Percentiles rank a stretch among this genome's conserved stretches.
Evolutionary conservation across 1,140 invertebrate genomes (phyloP).

Genomic region (Rhyacophila brunnea): DNA sequence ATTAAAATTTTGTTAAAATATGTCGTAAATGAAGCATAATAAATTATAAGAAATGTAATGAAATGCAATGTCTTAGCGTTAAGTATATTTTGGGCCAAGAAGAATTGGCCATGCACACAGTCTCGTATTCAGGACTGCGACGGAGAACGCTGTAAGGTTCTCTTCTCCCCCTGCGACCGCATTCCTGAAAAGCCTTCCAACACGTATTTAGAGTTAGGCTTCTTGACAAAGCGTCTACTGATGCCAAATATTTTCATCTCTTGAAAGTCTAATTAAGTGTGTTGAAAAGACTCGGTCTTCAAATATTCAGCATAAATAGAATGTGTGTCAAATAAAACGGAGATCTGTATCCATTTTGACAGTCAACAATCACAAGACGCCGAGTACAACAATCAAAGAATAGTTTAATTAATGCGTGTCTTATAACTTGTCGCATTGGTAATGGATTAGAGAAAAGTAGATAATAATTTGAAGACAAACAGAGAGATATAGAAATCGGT

Average conservation of each 20-base stretch:
- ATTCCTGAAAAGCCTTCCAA: constrained; percentile 34
- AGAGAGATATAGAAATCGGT: not conserved
- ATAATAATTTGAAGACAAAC: no score
- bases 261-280: not conserved
- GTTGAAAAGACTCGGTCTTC: not conserved
- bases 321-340: constrained; percentile 14
- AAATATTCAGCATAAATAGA: constrained; percentile 17
- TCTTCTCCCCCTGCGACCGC: constrained; percentile 31
- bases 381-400: constrained; percentile 31
- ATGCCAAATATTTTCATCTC: constrained; percentile 7
- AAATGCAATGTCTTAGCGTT: constrained; percentile 16
- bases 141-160: constrained; percentile 35
- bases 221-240: constrained; percentile 20
- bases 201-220: constrained; percentile 27
- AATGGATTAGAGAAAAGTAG: no score
- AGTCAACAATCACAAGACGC: constrained; percentile 33
- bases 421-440: constrained; percentile 6
- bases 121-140: constrained; percentile 55
- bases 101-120: constrained; percentile 50
- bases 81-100: constrained; percentile 33
- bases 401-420: constrained; percentile 8
- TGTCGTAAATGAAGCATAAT: no score
- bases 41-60: no score
- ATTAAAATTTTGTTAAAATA: no score
- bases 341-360: constrained; percentile 21